These are phyloP conservation scores for Heliconius eleuchia DNA, from an alignment of 1,140 invertebrate genomes.

Conservation along the genomic window DNA sequence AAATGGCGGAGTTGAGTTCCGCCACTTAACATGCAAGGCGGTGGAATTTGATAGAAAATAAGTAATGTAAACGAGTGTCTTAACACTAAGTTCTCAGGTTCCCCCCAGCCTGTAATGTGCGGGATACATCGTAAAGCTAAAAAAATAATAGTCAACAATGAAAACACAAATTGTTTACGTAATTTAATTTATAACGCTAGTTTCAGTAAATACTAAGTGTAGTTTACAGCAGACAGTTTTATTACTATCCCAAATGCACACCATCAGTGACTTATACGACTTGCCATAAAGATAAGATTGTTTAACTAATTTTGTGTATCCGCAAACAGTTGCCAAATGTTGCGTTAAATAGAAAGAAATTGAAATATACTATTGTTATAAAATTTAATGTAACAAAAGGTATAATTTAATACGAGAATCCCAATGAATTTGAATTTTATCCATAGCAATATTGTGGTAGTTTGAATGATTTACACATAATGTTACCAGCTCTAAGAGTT, in stretches of 20 bases:
- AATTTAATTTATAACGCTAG: constrained; percentile 5
- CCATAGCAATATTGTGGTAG: no score
- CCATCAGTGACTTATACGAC: constrained; percentile 22
- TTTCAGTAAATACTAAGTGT: constrained; percentile 19
- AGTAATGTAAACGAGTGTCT: no score
- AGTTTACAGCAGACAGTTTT: constrained; percentile 20
- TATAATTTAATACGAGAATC: not conserved
- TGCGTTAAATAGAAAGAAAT: constrained; percentile 1
- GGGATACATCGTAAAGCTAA: not conserved
- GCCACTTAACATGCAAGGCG: no score
- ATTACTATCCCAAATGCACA: constrained; percentile 16
- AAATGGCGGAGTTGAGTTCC: no score
- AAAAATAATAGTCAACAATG: not conserved
- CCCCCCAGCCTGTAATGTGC: not conserved
- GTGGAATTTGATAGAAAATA: no score
- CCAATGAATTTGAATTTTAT: no score
- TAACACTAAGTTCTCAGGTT: no score
- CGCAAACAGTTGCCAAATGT: constrained; percentile 16
- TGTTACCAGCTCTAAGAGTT: no score
- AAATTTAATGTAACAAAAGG: no score
- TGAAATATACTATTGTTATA: not conserved
- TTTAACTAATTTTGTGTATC: constrained; percentile 21
- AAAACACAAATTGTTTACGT: constrained; percentile 5
- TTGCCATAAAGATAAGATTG: constrained; percentile 17
- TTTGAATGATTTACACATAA: no score